phyloP scores from a whole-genome alignment of 2,888 invertebrate genomes.

The Gandaritis pyraliata region DNA sequence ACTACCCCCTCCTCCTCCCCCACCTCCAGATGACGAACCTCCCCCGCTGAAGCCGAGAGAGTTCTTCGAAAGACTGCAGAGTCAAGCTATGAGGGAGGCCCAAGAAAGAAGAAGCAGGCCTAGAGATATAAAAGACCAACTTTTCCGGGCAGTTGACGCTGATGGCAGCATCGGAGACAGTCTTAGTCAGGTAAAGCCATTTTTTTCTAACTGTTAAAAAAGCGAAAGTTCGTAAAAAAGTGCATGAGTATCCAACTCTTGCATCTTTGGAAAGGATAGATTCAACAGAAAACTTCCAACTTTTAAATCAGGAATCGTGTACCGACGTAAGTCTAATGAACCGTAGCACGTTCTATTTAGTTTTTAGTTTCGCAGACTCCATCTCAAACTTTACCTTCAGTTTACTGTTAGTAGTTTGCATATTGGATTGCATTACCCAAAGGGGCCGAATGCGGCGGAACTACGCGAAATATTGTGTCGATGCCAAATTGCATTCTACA shows the following conservation, averaged over 20 bases:
- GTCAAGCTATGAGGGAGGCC: constrained; percentile 78
- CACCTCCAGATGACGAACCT: constrained; percentile 76
- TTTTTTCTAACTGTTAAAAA: not conserved
- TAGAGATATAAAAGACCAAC: constrained; percentile 64
- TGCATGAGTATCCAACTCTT: not conserved
- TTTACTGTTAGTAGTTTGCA: constrained; percentile 56
- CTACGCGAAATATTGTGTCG: constrained; percentile 47
- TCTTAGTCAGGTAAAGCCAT: constrained; percentile 75
- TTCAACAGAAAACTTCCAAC: constrained; percentile 37
- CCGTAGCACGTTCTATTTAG: constrained; percentile 56
- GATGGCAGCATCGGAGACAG: constrained; percentile 80
- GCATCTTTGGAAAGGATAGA: not conserved
- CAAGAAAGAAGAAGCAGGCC: constrained; percentile 68
- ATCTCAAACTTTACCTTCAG: constrained; percentile 52
- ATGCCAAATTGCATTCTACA: constrained; percentile 56
- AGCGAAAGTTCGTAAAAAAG: not conserved
- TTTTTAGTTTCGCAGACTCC: constrained; percentile 60
- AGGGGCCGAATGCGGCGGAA: constrained; percentile 41
- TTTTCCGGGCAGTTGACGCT: constrained; percentile 72
- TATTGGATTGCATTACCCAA: constrained; percentile 56
- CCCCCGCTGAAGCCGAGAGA: constrained; percentile 84
- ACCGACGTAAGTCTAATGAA: constrained; percentile 66
- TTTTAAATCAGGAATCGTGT: constrained; percentile 53
- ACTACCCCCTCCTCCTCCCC: constrained; percentile 75
- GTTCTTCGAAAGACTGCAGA: constrained; percentile 80